Conservation (phyloP, 2,888 invertebrate species). For the Omphaloscelis lunosa region DNA sequence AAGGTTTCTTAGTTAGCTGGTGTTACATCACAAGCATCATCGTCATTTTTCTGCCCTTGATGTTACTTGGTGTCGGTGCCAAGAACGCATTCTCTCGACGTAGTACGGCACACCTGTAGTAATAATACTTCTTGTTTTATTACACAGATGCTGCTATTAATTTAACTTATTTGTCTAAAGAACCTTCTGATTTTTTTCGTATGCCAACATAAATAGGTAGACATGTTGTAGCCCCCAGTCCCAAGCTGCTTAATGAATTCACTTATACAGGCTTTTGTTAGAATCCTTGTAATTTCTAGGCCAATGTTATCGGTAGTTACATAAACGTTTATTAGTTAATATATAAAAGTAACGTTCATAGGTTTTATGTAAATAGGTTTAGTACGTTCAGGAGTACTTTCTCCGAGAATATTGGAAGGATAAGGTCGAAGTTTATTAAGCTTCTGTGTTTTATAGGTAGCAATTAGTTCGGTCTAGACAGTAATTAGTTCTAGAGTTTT, state of each 20-base stretch:
- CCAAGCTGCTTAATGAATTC: slow-evolving; percentile 24
- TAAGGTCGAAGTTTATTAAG: slow-evolving; percentile 51
- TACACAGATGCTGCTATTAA: no score
- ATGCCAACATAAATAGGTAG: background rate
- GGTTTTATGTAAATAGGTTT: slow-evolving; percentile 54
- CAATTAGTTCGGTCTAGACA: slow-evolving; percentile 38
- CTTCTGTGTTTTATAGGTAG: slow-evolving; percentile 36
- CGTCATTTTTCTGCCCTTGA: background rate
- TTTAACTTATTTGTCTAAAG: background rate
- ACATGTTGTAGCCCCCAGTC: background rate
- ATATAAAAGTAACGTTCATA: slow-evolving; percentile 47
- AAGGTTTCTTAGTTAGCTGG: background rate
- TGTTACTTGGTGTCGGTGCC: background rate
- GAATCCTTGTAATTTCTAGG: slow-evolving; percentile 31
- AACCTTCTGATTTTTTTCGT: background rate
- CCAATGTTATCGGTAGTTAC: slow-evolving; percentile 32
- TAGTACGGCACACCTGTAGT: no score
- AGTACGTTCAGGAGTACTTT: slow-evolving; percentile 43
- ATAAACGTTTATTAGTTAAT: slow-evolving; percentile 46
- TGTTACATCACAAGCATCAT: background rate
- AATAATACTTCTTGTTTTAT: no score
- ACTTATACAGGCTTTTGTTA: slow-evolving; percentile 33
- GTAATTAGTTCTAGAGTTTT: slow-evolving; percentile 30
- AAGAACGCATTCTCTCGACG: no score
- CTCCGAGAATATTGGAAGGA: slow-evolving; percentile 36